phyloP scores from a whole-genome alignment of 2,797 vertebrate species.

The Lepus oiostolus region DNA sequence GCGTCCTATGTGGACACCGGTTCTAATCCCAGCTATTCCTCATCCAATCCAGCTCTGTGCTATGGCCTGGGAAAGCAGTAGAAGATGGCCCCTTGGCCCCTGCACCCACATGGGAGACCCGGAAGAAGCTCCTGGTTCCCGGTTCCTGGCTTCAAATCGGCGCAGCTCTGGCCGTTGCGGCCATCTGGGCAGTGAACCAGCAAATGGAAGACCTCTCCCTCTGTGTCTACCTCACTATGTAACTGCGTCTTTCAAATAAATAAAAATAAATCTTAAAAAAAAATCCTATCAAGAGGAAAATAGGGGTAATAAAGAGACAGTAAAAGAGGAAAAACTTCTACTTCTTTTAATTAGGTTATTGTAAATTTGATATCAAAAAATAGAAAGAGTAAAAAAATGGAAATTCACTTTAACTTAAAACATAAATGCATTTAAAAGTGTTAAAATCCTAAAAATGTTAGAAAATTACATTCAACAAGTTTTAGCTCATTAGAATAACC shows the following conservation, averaged over 20 bases:
- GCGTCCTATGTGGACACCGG: no score
- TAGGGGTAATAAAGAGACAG: not conserved
- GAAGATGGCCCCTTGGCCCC: no score
- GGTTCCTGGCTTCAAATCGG: no score
- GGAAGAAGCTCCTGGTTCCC: no score
- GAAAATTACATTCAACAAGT: not conserved
- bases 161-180: no score
- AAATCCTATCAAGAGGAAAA: not conserved
- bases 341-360: not conserved
- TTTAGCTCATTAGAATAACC: not conserved
- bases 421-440: not conserved
- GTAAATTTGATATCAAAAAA: not conserved
- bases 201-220: no score
- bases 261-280: not conserved
- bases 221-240: no score
- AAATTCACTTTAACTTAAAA: not conserved
- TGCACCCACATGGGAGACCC: no score
- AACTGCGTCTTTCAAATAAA: not conserved
- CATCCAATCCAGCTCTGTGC: no score
- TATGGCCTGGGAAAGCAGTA: no score
- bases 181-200: no score
- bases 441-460: conserved; percentile 7
- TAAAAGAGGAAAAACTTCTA: not conserved
- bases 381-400: not conserved
- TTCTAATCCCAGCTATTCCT: no score